Evolutionary conservation across 2,113 vertebrate genomes (phyloP).

Genomic region (Dipodomys ordii): DNA sequence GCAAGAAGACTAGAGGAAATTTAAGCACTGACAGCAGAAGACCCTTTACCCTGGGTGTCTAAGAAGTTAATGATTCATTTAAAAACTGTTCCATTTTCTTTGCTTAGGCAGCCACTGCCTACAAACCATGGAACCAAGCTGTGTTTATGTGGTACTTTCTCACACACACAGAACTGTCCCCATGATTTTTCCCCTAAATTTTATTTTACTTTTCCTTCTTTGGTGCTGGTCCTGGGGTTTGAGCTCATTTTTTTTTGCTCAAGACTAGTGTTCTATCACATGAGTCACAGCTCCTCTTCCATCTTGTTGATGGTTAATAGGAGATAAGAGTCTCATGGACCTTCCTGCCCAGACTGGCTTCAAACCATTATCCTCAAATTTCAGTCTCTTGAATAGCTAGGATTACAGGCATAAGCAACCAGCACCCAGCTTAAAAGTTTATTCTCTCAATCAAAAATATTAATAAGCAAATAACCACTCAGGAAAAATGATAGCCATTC

Average conservation of each 20-base stretch:
- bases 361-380: too few species aligned
- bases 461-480: conserved; percentile 17
- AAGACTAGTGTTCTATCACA: too few species aligned
- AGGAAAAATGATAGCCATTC: conserved; percentile 20
- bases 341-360: too few species aligned
- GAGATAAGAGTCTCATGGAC: too few species aligned
- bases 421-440: too few species aligned
- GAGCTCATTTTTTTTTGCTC: too few species aligned
- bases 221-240: too few species aligned
- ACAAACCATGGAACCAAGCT: conserved; percentile 39
- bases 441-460: background rate
- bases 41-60: background rate
- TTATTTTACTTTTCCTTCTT: background rate
- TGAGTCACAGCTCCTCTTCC: too few species aligned
- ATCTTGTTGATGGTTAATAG: too few species aligned
- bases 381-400: too few species aligned
- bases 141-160: conserved; percentile 17
- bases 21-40: conserved; percentile 31
- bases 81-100: conserved; percentile 25
- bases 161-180: background rate
- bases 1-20: background rate
- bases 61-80: conserved; percentile 38
- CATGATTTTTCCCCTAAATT: background rate
- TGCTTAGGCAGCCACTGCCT: conserved; percentile 44
- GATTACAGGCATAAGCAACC: too few species aligned